Evolutionary conservation across 2,113 vertebrate genomes (phyloP).

Genomic region (Aepyceros melampus): DNA sequence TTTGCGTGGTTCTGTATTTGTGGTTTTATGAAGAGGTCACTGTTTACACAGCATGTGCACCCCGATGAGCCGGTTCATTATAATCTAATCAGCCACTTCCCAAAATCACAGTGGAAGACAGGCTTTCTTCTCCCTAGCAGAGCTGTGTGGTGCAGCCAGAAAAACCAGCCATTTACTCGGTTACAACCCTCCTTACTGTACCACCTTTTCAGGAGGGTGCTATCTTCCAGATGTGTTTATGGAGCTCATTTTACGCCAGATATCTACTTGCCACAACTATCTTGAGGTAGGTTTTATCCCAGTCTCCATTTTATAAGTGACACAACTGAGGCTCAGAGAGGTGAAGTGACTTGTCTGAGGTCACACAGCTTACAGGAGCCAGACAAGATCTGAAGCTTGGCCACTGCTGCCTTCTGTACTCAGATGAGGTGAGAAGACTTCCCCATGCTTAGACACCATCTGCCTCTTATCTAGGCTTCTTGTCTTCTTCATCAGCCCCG

Average conservation of each 20-base stretch:
- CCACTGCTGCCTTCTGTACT: background rate
- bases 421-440: background rate
- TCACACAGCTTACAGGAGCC: background rate
- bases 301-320: background rate
- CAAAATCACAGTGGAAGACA: background rate
- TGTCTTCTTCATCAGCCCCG: background rate
- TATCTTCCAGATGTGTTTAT: background rate
- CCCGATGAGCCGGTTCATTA: background rate
- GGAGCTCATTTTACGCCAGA: background rate
- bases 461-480: background rate
- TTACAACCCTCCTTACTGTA: background rate
- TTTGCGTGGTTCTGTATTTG: background rate
- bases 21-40: background rate
- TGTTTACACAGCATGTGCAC: background rate
- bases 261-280: background rate
- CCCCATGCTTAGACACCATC: background rate
- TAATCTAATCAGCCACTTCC: slow-evolving; percentile 29
- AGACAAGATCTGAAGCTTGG: background rate
- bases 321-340: background rate
- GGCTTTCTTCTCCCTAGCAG: background rate
- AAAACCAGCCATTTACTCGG: background rate
- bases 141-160: background rate
- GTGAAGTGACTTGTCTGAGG: background rate
- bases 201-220: background rate
- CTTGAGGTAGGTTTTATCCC: background rate